A percentile compares a stretch with the other conserved stretches of the same genome.
These are phyloP conservation scores for Onychomys arenicola DNA, from an alignment of 2,797 vertebrate species.

Conservation along the genomic window DNA sequence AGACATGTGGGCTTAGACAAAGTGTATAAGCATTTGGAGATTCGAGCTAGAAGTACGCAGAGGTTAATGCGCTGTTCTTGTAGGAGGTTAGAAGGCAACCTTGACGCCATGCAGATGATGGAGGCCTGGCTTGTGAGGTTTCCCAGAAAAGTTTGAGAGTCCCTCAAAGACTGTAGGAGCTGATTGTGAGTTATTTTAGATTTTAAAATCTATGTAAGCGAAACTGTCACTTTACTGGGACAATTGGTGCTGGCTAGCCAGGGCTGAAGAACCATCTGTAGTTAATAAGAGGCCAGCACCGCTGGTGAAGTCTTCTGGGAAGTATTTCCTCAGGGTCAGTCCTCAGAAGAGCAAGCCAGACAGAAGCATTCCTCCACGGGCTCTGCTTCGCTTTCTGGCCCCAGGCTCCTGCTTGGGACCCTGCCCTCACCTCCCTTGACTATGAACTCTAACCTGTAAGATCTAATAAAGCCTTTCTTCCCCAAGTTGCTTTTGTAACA, in stretches of 20 bases:
- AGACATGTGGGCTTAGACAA: background rate
- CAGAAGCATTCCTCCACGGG: background rate
- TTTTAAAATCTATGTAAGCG: background rate
- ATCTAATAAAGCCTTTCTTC: background rate
- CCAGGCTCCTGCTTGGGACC: background rate
- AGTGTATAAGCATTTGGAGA: background rate
- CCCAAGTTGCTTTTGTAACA: background rate
- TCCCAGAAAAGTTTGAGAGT: background rate
- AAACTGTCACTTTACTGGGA: background rate
- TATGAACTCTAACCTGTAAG: background rate
- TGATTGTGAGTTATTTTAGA: background rate
- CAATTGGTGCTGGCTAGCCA: background rate
- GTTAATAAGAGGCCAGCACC: background rate
- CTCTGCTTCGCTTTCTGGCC: background rate
- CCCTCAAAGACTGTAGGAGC: background rate
- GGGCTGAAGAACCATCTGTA: background rate
- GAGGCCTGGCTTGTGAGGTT: background rate
- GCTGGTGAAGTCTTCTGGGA: background rate
- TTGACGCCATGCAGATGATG: too few species aligned
- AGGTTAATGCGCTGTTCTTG: background rate
- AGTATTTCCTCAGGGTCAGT: background rate
- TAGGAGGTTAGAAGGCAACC: background rate
- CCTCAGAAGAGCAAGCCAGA: background rate
- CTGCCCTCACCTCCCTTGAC: background rate
- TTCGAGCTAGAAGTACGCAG: background rate